Base-by-base conservation (phyloP, 2,797 vertebrate genomes). In the Esox lucius region DNA sequence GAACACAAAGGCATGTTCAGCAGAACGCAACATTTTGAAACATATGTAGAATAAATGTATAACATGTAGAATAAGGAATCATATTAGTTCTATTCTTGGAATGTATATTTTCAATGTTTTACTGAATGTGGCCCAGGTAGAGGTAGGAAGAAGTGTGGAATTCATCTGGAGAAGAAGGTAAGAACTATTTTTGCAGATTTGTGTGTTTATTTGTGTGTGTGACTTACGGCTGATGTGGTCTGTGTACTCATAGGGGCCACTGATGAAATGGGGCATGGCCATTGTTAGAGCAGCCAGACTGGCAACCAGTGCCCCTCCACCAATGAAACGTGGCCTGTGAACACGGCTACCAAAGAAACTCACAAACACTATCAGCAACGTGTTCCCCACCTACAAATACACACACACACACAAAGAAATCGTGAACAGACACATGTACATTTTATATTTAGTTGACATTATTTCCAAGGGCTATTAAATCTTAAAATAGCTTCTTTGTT, bases 321-420 rank as follows among this genome's bases (percentile, higher is more conserved):
- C 97, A 0, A 99, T 99, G 80, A 93, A 88, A 0, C 94, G 93
- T 0, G 97, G 97, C 9, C 97, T 86, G 87, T 99, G 97, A 3
- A 98, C 95, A 0, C 95, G 88, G 84, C 96, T 96, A 28, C 97
- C 97, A 0, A 98, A 92, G 86, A 96, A 99, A 77, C 97, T 99
- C 66, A 99, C 91, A 2, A 98, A 97, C 78, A 98, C 88, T 0
- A 98, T 97, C 65, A 98, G 92, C 77, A 95, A 0, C 0, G 96
- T 96, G 89, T 97, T 99, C 7, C 97, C 97, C 35, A 98, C 96
- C 97, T 98, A 89, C 0, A 81, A 6, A 42, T 3, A 78, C 22
- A 85, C 9, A 78, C 33, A 64, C 70, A 70, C 39, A 48, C 39
- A 69, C 39, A 31, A 12, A 48, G 15, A 64, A 26, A 26, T 2